phyloP scores from a whole-genome alignment of 1,140 invertebrate genomes.

The Tetraneura akinire region DNA sequence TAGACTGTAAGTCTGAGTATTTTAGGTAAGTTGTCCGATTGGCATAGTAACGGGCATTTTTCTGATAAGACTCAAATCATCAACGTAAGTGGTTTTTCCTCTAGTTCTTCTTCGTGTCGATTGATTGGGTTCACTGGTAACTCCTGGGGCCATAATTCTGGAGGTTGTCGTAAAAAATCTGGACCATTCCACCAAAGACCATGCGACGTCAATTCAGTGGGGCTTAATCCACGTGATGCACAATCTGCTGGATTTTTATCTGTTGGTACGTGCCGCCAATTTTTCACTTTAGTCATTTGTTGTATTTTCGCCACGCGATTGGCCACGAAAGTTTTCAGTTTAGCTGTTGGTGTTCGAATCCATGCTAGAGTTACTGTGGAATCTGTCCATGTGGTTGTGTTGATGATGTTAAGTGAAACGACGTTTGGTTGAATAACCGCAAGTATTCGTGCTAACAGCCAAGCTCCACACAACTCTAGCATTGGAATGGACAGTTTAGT shows the following conservation, averaged over 20 bases:
- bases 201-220: neutral
- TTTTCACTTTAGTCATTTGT: constrained; percentile 44
- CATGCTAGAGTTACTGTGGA: constrained; percentile 54
- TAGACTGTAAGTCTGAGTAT: neutral
- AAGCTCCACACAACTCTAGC: constrained; percentile 54
- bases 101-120: no score
- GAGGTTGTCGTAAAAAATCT: neutral
- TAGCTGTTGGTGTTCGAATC: constrained; percentile 54
- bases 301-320: constrained; percentile 59
- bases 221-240: constrained; percentile 56
- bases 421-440: neutral
- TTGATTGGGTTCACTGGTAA: no score
- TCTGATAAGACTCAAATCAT: no score
- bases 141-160: no score
- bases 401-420: neutral
- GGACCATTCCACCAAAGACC: constrained; percentile 53
- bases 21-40: neutral
- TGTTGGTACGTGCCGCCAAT: constrained; percentile 58
- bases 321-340: constrained; percentile 58
- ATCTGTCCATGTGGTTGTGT: constrained; percentile 17
- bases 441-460: constrained; percentile 34
- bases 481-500: constrained; percentile 51
- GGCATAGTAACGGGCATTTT: neutral
- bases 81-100: no score
- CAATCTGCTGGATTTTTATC: neutral